Percentiles rank a stretch among this genome's conserved stretches.
phyloP scores from a whole-genome alignment of 2,113 vertebrate genomes.

The Cricetomys ansorgei region DNA sequence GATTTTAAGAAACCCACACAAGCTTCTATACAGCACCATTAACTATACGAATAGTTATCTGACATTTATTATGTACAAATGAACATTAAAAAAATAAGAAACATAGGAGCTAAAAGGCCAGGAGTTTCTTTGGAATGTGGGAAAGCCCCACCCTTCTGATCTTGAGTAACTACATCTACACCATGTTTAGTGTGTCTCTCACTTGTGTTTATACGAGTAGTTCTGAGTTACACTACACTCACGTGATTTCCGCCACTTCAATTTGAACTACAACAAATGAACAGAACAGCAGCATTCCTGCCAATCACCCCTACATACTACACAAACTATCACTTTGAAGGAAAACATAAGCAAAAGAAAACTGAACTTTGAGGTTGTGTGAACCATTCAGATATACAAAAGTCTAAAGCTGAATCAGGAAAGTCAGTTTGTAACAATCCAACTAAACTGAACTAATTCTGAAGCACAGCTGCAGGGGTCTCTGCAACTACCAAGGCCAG shows the following conservation, averaged over 20 bases:
- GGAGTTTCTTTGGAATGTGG: background rate
- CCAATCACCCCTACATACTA: background rate
- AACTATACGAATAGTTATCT: too few relatives aligned
- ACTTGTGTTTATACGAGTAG: background rate
- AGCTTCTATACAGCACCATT: background rate
- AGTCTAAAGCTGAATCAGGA: conserved; percentile 13
- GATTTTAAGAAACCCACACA: background rate
- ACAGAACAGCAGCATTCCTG: background rate
- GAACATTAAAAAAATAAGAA: background rate
- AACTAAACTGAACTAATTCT: background rate
- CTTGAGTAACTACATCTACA: background rate
- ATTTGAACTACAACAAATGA: background rate
- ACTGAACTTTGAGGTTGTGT: background rate
- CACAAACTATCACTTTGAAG: background rate
- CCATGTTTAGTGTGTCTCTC: background rate
- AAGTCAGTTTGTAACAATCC: background rate
- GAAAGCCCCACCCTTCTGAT: background rate
- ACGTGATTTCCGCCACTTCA: background rate
- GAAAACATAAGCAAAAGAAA: background rate
- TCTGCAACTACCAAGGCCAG: background rate
- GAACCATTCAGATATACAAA: background rate
- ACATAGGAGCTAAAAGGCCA: background rate
- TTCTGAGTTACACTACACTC: background rate
- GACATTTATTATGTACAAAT: background rate
- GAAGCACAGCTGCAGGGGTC: background rate